Percentiles rank a stretch among this genome's conserved stretches.
Evolutionary conservation across 2,888 invertebrate genomes (phyloP).

Genomic region (Nebria brevicollis): DNA sequence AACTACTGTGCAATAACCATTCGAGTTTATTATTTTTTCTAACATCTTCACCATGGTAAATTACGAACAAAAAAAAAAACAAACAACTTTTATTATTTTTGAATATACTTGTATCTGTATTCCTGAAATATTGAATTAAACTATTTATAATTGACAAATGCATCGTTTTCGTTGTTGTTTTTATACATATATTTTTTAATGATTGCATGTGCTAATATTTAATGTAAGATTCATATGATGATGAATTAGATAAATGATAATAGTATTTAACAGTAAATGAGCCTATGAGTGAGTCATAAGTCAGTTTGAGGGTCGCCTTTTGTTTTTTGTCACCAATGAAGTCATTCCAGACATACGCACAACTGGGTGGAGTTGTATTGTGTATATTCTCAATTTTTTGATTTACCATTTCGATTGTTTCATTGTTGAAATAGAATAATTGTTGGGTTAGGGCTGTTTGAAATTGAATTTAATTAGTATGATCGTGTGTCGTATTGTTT

Average conservation of each 20-base stretch:
- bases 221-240: too few relatives aligned
- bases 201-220: too few relatives aligned
- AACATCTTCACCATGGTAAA: too few relatives aligned
- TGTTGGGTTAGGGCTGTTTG: conserved; percentile 6
- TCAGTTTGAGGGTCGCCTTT: conserved; percentile 23
- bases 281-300: conserved; percentile 31
- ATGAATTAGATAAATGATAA: neutral
- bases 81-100: too few relatives aligned
- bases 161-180: too few relatives aligned
- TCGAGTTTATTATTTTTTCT: too few relatives aligned
- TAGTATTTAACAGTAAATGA: conserved; percentile 3
- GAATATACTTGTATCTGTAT: too few relatives aligned
- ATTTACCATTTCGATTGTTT: conserved; percentile 32
- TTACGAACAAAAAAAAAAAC: too few relatives aligned
- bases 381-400: conserved; percentile 13
- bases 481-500: conserved; percentile 15
- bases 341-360: conserved; percentile 32
- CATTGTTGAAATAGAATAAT: conserved; percentile 33
- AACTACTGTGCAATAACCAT: too few relatives aligned
- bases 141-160: too few relatives aligned
- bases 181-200: too few relatives aligned
- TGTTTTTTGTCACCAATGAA: conserved; percentile 31
- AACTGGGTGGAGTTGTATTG: conserved; percentile 39
- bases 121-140: too few relatives aligned
- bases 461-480: conserved; percentile 44